These are phyloP conservation scores for Salvator merianae DNA, from an alignment of 2,113 vertebrate genomes.

Conservation along the genomic window DNA sequence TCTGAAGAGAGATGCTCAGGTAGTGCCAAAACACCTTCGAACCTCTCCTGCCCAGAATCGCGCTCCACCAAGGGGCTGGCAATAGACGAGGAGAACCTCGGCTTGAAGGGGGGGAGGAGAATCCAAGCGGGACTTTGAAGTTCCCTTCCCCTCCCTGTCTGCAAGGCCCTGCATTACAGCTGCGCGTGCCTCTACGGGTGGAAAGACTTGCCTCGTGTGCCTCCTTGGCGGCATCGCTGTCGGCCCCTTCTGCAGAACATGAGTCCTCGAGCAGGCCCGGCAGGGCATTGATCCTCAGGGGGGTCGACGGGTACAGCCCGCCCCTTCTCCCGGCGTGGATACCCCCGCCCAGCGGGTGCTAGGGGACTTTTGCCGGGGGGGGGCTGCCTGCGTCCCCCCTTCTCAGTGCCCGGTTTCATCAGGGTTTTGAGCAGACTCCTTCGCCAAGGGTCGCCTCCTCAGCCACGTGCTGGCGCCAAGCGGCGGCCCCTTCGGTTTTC, in stretches of 20 bases:
- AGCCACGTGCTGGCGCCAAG: neutral
- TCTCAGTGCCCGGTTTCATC: neutral
- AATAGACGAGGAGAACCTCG: neutral
- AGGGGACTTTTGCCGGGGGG: neutral
- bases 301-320: neutral
- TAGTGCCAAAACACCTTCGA: neutral
- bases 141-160: neutral
- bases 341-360: neutral
- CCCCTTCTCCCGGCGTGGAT: neutral
- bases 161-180: neutral
- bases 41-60: neutral
- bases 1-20: constrained; percentile 9
- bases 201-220: neutral
- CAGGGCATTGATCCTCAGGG: neutral
- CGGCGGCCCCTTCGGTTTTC: neutral
- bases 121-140: neutral
- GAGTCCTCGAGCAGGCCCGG: too few relatives aligned
- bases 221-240: neutral
- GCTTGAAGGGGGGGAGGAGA: neutral
- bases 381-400: neutral
- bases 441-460: too few relatives aligned
- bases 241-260: neutral
- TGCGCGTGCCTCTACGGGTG: neutral
- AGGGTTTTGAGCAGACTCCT: neutral
- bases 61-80: neutral